These are phyloP conservation scores for Hirtodrosophila alboralis DNA, from an alignment of 2,888 invertebrate genomes.

Conservation along the genomic window DNA sequence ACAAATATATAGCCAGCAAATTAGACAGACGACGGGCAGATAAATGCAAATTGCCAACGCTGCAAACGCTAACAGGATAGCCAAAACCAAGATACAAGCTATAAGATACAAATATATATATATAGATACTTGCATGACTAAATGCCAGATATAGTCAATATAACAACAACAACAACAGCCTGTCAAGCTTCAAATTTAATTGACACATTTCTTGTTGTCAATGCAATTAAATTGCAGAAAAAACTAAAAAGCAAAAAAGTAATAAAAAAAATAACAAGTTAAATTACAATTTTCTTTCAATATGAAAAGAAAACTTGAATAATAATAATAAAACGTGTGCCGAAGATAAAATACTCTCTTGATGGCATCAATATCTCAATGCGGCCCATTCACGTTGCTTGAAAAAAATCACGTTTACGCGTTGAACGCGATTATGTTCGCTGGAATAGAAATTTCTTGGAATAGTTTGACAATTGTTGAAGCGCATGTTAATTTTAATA, in stretches of 20 bases:
- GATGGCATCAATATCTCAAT: no score
- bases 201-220: conserved; percentile 69
- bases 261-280: conserved; percentile 13
- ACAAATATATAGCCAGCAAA: conserved; percentile 76
- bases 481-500: no score
- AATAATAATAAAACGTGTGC: conserved; percentile 13
- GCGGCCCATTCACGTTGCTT: no score
- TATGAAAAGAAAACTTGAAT: conserved; percentile 1
- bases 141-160: conserved; percentile 26
- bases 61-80: conserved; percentile 13
- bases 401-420: no score
- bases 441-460: no score
- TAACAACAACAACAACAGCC: no score
- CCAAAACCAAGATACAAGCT: conserved; percentile 11
- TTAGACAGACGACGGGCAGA: conserved; percentile 60
- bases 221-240: conserved; percentile 41
- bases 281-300: conserved; percentile 22
- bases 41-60: conserved; percentile 57
- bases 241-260: conserved; percentile 20
- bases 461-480: no score
- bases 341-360: no score
- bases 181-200: conserved; percentile 78
- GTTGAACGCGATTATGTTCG: no score
- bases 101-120: conserved; percentile 19
- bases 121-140: conserved; percentile 16